These are phyloP conservation scores for Alloplasta piceator DNA, from an alignment of 2,888 invertebrate species.

Conservation along the genomic window DNA sequence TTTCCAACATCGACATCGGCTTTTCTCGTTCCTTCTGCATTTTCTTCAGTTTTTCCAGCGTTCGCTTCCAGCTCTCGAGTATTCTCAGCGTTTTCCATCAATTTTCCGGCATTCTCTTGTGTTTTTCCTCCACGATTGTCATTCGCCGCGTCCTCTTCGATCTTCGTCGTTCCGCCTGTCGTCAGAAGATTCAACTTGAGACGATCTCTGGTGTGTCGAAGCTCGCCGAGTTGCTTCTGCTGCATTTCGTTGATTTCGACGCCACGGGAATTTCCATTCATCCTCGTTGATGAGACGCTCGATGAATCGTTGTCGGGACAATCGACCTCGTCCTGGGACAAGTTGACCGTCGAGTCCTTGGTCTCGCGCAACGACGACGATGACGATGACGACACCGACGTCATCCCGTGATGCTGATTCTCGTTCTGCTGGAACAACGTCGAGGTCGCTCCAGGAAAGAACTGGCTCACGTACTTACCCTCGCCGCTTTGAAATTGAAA, in stretches of 20 bases:
- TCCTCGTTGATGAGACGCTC: neutral
- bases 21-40: constrained; percentile 36
- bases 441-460: constrained; percentile 87
- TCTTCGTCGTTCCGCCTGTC: constrained; percentile 56
- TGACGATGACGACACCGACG: constrained; percentile 65
- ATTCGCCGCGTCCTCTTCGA: constrained; percentile 54
- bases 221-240: constrained; percentile 85
- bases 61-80: neutral
- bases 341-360: constrained; percentile 54
- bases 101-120: neutral
- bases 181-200: constrained; percentile 88
- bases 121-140: constrained; percentile 61
- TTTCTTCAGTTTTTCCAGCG: neutral
- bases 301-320: constrained; percentile 16
- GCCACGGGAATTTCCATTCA: constrained; percentile 43
- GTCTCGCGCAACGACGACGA: constrained; percentile 61
- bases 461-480: constrained; percentile 87
- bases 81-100: neutral
- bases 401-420: constrained; percentile 66
- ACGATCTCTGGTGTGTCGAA: constrained; percentile 89
- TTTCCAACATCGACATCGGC: constrained; percentile 4
- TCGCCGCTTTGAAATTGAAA: constrained; percentile 85
- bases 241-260: constrained; percentile 42
- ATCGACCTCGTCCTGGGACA: constrained; percentile 57
- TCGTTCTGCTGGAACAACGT: constrained; percentile 70